phyloP scores from a whole-genome alignment of 2,888 invertebrate species.

The Mesodorylaimus sp. region DNA sequence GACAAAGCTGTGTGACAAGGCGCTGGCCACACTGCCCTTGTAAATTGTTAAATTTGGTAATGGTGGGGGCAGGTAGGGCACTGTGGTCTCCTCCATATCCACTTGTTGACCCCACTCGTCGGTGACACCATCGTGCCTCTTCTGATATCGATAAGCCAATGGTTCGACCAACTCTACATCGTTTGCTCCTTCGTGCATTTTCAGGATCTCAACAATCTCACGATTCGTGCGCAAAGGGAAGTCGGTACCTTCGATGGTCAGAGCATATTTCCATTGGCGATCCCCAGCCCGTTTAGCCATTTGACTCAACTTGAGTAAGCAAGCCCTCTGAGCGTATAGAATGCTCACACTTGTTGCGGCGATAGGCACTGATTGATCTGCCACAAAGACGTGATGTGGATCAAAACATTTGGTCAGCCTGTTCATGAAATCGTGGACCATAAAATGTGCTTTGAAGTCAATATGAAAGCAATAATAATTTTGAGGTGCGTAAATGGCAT shows the following conservation, averaged over 20 bases:
- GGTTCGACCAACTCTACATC: not conserved
- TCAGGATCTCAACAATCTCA: slow-evolving; percentile 15
- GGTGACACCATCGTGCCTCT: not conserved
- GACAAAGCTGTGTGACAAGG: not conserved
- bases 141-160: not conserved
- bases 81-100: not conserved
- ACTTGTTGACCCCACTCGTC: not conserved
- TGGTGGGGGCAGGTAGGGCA: not conserved
- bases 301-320: not conserved
- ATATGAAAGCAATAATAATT: not conserved
- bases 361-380: not conserved
- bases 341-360: not conserved
- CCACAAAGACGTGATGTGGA: not conserved
- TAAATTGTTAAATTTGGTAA: not conserved
- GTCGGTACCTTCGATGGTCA: slow-evolving; percentile 15
- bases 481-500: not conserved
- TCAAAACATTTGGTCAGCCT: not conserved
- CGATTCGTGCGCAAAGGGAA: slow-evolving; percentile 16
- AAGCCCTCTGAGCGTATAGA: not conserved
- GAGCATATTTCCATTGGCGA: slow-evolving; percentile 16
- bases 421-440: not conserved
- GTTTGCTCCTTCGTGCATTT: slow-evolving; percentile 13
- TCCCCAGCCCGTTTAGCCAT: too few species aligned
- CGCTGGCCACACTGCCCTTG: not conserved
- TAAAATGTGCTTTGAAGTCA: not conserved